Percentiles rank a stretch among this genome's conserved stretches.
These are phyloP conservation scores for Eurois occulta DNA, from an alignment of 2,888 invertebrate genomes.

Conservation along the genomic window DNA sequence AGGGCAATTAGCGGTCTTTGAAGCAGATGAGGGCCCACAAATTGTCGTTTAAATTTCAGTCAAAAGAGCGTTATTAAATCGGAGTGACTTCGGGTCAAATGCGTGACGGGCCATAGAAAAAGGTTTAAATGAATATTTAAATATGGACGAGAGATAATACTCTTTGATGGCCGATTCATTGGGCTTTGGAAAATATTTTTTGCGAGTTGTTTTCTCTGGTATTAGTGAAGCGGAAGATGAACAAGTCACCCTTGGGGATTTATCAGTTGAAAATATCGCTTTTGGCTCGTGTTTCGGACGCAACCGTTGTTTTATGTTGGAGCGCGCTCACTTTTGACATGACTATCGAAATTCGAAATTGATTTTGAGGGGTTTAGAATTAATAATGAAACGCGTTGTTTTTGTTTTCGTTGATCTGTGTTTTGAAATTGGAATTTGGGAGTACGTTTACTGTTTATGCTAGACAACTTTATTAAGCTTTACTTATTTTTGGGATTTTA, in stretches of 20 bases:
- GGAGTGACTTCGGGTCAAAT: slow-evolving; percentile 77
- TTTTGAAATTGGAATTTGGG: not conserved
- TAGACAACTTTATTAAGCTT: not conserved
- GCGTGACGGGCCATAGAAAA: slow-evolving; percentile 71
- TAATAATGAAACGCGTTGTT: slow-evolving; percentile 21
- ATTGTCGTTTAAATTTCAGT: slow-evolving; percentile 80
- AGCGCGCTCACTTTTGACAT: slow-evolving; percentile 30
- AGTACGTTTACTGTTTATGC: not conserved
- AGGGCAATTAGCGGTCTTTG: slow-evolving; percentile 78
- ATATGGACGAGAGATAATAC: slow-evolving; percentile 68
- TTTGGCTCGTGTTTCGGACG: slow-evolving; percentile 49
- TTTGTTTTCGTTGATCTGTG: not conserved
- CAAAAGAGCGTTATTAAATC: slow-evolving; percentile 79
- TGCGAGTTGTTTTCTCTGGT: slow-evolving; percentile 67
- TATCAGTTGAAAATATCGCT: slow-evolving; percentile 72
- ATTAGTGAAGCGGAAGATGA: slow-evolving; percentile 73
- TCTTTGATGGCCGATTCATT: slow-evolving; percentile 67
- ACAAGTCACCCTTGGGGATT: slow-evolving; percentile 73
- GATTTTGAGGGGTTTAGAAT: slow-evolving; percentile 26
- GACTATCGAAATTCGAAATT: slow-evolving; percentile 30
- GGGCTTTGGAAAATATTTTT: slow-evolving; percentile 65
- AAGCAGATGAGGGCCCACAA: slow-evolving; percentile 75
- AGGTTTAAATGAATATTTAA: slow-evolving; percentile 79
- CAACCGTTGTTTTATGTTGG: slow-evolving; percentile 45
- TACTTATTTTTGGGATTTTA: not conserved